Base-by-base conservation (phyloP, 2,888 invertebrate species). In the Zaprionus obscuricornis region DNA sequence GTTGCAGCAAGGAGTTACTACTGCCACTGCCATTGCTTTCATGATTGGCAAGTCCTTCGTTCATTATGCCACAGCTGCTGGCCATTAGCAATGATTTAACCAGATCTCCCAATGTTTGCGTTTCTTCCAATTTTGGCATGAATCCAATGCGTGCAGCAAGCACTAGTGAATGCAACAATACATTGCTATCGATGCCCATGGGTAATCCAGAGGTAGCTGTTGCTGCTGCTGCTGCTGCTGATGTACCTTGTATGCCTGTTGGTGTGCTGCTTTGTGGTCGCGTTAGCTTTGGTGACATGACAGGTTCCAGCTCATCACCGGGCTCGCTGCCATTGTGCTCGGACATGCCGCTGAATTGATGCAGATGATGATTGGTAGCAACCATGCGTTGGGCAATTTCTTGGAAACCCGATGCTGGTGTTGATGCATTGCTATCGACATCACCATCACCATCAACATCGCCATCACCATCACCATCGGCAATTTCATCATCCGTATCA, bases 371-470 rank as follows among this genome's bases (percentile, higher is more conserved):
- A 37, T 75, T 85, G 16, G 36, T 63, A 22, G 79, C 84, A 11
- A 71, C 84, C 37, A 84, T 76, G 39, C 79, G 85, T 11, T 72
- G 79, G 40, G 75, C 75, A 31, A 79, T 56, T 14, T 81, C 72
- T 14, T 63, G 66, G 14, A 52, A 66, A 7, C 68, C 47, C 0
- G 68, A 57, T 3, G 66, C 73, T 26, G 81, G 92, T 89, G 39
- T 83, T 85, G 89, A 93, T 87, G 82, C 93, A 91, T 88, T 94
- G 92, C 82, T 93, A 27, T 83, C 74, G 42, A 49, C 58, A 22
- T 92, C 91, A 55, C 77, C 74, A 3, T 45, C 71, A n/a, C n/a
- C n/a, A n/a, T n/a, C n/a, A n/a, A n/a, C n/a, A n/a, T n/a, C n/a
- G n/a, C n/a, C n/a, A n/a, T n/a, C n/a, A n/a, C n/a, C n/a, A 26